Percentiles rank a stretch among this genome's conserved stretches.
phyloP scores from a whole-genome alignment of 2,113 vertebrate species.

The Campylomormyrus tamandua region DNA sequence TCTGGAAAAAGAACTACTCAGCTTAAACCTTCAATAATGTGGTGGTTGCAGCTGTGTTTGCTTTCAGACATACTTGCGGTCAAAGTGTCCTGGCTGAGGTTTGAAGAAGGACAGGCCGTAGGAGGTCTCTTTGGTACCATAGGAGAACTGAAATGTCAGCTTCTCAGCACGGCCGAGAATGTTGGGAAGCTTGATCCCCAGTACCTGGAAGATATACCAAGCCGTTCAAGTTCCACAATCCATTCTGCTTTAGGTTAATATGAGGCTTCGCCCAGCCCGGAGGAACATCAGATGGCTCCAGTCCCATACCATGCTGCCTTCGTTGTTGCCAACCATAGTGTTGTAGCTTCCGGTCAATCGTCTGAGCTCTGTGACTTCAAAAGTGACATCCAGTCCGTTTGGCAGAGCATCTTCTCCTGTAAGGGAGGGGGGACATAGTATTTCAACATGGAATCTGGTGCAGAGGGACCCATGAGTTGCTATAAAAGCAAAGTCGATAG shows the following conservation, averaged over 20 bases:
- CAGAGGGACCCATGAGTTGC: not conserved
- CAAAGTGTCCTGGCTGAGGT: conserved; percentile 81
- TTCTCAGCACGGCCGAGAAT: conserved; percentile 87
- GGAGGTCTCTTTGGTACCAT: conserved; percentile 95
- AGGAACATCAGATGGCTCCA: not conserved
- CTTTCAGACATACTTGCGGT: conserved; percentile 75
- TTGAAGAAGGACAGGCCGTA: conserved; percentile 95
- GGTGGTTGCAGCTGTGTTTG: not conserved
- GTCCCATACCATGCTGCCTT: conserved; percentile 89
- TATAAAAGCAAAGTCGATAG: not conserved
- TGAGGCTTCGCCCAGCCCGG: not conserved
- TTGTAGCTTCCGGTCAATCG: conserved; percentile 90
- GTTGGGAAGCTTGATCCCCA: conserved; percentile 89
- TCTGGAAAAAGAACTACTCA: not conserved
- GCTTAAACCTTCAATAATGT: not conserved
- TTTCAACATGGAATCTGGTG: not conserved
- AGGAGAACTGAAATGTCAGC: conserved; percentile 94
- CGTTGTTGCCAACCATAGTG: conserved; percentile 97
- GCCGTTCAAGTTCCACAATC: not conserved
- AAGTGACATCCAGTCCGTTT: conserved; percentile 86
- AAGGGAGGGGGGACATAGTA: not conserved
- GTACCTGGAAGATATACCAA: conserved; percentile 61
- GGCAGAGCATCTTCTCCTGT: conserved; percentile 81
- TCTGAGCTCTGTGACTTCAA: conserved; percentile 85
- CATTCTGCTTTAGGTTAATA: not conserved